Evolutionary conservation across 2,113 vertebrate genomes (phyloP).

Genomic region (Pluvianellus socialis): DNA sequence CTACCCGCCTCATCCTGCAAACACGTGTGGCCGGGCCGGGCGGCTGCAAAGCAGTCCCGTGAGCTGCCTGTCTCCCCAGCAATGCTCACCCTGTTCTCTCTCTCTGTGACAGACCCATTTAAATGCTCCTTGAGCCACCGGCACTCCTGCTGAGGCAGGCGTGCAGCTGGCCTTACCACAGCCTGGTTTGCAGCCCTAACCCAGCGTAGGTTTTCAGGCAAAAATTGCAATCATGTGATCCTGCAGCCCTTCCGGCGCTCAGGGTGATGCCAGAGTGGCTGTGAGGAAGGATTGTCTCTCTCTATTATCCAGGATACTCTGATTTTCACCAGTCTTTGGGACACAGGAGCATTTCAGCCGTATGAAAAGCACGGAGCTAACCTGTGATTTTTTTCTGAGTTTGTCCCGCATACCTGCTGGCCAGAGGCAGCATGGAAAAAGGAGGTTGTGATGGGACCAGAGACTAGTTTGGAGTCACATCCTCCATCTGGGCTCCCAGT

Average conservation of each 20-base stretch:
- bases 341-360: neutral
- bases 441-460: neutral
- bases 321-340: neutral
- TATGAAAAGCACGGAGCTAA: neutral
- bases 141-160: rapidly evolving
- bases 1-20: neutral
- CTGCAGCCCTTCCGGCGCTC: neutral
- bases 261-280: neutral
- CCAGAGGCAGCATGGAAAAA: neutral
- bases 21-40: neutral
- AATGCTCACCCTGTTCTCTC: neutral
- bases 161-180: rapidly evolving
- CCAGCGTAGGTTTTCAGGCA: neutral
- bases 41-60: rapidly evolving
- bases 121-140: neutral
- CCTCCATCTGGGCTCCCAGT: neutral
- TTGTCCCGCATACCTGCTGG: neutral
- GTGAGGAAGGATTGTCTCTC: neutral
- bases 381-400: neutral
- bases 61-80: neutral
- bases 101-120: rapidly evolving
- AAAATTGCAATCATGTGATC: neutral
- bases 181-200: neutral
- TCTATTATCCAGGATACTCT: too few relatives aligned
- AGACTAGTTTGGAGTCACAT: neutral